A percentile compares a stretch with the other conserved stretches of the same genome.
phyloP scores from a whole-genome alignment of 1,140 invertebrate species.

The Holotrichia oblita region DNA sequence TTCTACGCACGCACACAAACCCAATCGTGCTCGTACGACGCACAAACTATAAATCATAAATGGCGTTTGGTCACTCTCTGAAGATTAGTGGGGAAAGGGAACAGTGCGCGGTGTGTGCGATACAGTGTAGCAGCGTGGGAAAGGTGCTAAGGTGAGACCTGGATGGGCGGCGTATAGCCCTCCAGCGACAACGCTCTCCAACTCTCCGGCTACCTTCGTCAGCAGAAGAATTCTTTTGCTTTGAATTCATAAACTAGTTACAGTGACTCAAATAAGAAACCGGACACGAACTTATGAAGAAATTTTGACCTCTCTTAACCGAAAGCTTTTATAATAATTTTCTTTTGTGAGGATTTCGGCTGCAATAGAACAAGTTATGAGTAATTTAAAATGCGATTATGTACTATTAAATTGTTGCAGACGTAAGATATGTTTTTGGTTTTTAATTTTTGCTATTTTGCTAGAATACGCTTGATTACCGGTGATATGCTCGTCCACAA shows the following conservation, averaged over 20 bases:
- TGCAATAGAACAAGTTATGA: no score
- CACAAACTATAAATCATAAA: constrained; percentile 20
- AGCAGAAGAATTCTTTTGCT: constrained; percentile 34
- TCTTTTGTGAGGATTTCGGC: no score
- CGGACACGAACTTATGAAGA: no score
- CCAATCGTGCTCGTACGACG: background rate
- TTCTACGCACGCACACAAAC: background rate
- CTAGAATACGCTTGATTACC: no score
- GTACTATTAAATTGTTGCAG: no score
- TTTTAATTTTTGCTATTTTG: no score
- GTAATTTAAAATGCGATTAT: no score
- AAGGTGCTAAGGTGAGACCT: constrained; percentile 37
- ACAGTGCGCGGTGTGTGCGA: constrained; percentile 28
- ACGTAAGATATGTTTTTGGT: no score
- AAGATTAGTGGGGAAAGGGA: constrained; percentile 32
- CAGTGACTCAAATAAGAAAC: no score
- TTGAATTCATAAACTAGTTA: constrained; percentile 33
- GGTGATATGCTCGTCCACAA: no score
- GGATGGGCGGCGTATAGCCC: constrained; percentile 33
- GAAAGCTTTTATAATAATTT: no score
- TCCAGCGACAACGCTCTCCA: constrained; percentile 36
- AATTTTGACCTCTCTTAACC: no score
- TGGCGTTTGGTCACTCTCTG: constrained; percentile 33
- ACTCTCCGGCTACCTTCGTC: constrained; percentile 14
- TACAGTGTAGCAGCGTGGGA: constrained; percentile 39